Base-by-base conservation (phyloP, 2,113 vertebrate species). In the Heloderma charlesbogerti region DNA sequence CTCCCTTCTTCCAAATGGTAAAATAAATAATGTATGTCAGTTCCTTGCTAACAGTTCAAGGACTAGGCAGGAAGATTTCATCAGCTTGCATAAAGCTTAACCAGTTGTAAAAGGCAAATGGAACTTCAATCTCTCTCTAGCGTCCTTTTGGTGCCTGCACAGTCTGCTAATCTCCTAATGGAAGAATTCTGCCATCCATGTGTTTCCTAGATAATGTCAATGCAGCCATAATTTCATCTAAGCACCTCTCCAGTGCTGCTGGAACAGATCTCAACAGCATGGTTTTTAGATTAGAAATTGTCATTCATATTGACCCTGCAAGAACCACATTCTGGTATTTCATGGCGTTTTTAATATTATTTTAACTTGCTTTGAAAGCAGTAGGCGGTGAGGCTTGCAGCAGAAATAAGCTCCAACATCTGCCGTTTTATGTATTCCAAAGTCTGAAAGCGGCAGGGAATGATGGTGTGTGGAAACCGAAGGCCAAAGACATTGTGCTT, bases 191-290 rank as follows among this genome's bases (percentile, higher is more conserved):
- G 0, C n/a, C 37, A 40, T 31, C 54, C 0, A 0, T n/a, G 60
- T 2, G 37, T 72, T 69, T 69, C 8, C 3, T 3, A 31, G 51
- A 43, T n/a, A 0, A 1, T 37, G 1, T 0, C 1, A 45, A 1
- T 9, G 22, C 0, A 15, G 0, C 0, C 34, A 1, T 22, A 20
- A 1, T 8, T 78, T 77, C 4, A 51, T 69, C 69, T n/a, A 6
- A 72, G 34, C 31, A 20, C 29, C 69, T 75, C 7, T 9, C 34
- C 1, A 0, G 29, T 1, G 51, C 60, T 18, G 43, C 54, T 45
- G 34, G 1, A 13, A n/a, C 75, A n/a, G 0, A 3, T 0, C 13
- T 45, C 0, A 22, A 0, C 13, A 3, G 31, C 83, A 12, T 2
- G 1, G 34, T 1, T 2, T 22, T 66, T 67, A 45, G 43, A 85